Base-by-base conservation (phyloP, 2,888 invertebrate species). In the Anodontia alba region DNA sequence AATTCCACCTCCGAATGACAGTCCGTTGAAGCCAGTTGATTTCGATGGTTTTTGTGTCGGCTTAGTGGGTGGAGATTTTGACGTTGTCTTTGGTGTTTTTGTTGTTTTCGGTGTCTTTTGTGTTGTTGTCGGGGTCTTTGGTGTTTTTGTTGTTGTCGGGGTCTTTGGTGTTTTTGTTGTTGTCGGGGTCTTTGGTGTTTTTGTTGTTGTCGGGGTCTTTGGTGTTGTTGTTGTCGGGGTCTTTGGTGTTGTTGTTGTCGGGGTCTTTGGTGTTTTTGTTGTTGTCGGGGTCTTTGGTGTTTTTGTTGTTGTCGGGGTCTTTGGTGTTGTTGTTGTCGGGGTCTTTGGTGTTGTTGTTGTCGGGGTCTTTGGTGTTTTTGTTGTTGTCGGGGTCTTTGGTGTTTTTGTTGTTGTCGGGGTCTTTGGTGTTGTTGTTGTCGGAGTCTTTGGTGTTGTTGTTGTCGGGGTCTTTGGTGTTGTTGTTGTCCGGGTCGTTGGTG, bases 1-100 rank as follows among this genome's bases (percentile, higher is more conserved):
- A n/a, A 69, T 46, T 3, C 69, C 69, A 17, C 69, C 69, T 10
- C 69, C 42, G 23, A 69, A 69, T 8, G 69, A 69, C 1, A 69
- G 42, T 8, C 69, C 69, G n/a, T 43, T 42, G 15, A 69, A 43
- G 15, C 20, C 7, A 3, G 2, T 43, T 12, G 12, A 23, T 43
- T 26, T 31, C n/a, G n/a, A n/a, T 20, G 42, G 23, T 15, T 20
- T 29, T 1, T 31, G 62, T 33, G 62, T 42, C 26, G 42, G 43
- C n/a, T 42, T 15, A 3, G 43, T 69, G 7, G 7, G 7, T 38
- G 42, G 38, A 42, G 23, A 8, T 3, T 31, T 49, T n/a, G 49
- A 8, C 23, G 72, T 29, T n/a, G 54, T 38, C 26, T 49, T 49
- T 26, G 29, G 17, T 54, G 31, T 46, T 20, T 7, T 20, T 5